A percentile compares a stretch with the other conserved stretches of the same genome.
Evolutionary conservation across 2,888 invertebrate genomes (phyloP).

Genomic region (Drosophila mettleri): DNA sequence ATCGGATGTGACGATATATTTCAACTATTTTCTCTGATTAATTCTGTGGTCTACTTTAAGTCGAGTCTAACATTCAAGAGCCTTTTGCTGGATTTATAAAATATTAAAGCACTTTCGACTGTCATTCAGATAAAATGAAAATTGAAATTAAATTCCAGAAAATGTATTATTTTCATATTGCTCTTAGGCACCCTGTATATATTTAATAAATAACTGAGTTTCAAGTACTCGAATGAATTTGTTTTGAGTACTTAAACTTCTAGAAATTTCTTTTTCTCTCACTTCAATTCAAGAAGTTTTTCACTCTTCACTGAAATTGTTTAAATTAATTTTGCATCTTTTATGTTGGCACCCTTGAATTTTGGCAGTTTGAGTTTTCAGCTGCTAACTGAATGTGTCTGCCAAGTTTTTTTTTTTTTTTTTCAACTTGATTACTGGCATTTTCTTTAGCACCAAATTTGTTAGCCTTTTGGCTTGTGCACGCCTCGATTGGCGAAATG

Average conservation of each 20-base stretch:
- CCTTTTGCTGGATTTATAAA: not conserved
- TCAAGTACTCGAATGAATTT: not conserved
- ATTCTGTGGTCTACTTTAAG: too few species aligned
- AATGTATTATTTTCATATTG: too few species aligned
- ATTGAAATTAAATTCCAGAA: too few species aligned
- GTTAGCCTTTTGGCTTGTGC: constrained; percentile 39
- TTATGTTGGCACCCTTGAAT: constrained; percentile 22
- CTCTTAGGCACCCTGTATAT: not conserved
- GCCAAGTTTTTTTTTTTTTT: constrained; percentile 67
- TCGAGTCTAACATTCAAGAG: too few species aligned
- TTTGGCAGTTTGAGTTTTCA: constrained; percentile 45
- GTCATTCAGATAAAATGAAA: too few species aligned
- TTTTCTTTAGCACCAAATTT: constrained; percentile 40
- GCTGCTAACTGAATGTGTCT: constrained; percentile 53
- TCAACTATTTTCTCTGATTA: too few species aligned
- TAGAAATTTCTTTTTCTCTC: not conserved
- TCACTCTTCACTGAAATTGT: not conserved
- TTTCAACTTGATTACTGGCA: constrained; percentile 54
- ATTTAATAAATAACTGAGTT: not conserved
- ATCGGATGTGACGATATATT: too few species aligned
- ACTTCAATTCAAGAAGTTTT: not conserved
- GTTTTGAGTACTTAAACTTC: not conserved
- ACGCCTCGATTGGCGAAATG: constrained; percentile 56
- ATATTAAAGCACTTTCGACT: too few species aligned
- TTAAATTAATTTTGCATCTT: constrained; percentile 13